Evolutionary conservation across 2,113 vertebrate genomes (phyloP).

Genomic region (Semnornis frantzii): DNA sequence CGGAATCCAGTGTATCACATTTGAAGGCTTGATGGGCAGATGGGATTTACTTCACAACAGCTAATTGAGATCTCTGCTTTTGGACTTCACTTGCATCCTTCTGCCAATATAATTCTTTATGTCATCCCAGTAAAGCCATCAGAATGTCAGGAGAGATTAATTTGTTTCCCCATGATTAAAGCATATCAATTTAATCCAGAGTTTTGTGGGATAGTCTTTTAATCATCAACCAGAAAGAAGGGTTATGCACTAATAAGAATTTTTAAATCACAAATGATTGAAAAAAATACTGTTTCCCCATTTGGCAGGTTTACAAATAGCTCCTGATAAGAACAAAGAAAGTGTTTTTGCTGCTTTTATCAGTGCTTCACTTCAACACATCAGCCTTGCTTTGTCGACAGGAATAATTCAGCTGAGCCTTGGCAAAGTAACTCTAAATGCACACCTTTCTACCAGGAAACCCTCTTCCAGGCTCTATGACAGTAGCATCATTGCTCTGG

Average conservation of each 20-base stretch:
- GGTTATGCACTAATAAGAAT: background rate
- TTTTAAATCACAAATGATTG: background rate
- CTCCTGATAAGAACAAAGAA: constrained; percentile 20
- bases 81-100: constrained; percentile 1
- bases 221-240: constrained; percentile 6
- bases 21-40: constrained; percentile 23
- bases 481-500: background rate
- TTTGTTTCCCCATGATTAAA: constrained; percentile 27
- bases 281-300: background rate
- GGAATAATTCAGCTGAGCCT: constrained; percentile 26
- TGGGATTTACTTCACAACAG: constrained; percentile 25
- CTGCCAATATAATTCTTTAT: constrained; percentile 15
- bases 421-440: constrained; percentile 16
- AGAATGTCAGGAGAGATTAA: constrained; percentile 35
- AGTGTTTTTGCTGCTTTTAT: constrained; percentile 33
- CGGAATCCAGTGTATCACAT: constrained; percentile 22
- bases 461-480: background rate
- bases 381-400: constrained; percentile 41
- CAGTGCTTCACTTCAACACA: constrained; percentile 14
- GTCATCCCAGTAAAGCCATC: background rate
- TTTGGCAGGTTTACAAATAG: constrained; percentile 42
- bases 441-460: background rate
- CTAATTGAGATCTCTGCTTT: constrained; percentile 47
- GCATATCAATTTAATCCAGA: background rate
- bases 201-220: background rate